A percentile compares a stretch with the other conserved stretches of the same genome.
Evolutionary conservation across 2,888 invertebrate genomes (phyloP).

Genomic region (Diaperis boleti): DNA sequence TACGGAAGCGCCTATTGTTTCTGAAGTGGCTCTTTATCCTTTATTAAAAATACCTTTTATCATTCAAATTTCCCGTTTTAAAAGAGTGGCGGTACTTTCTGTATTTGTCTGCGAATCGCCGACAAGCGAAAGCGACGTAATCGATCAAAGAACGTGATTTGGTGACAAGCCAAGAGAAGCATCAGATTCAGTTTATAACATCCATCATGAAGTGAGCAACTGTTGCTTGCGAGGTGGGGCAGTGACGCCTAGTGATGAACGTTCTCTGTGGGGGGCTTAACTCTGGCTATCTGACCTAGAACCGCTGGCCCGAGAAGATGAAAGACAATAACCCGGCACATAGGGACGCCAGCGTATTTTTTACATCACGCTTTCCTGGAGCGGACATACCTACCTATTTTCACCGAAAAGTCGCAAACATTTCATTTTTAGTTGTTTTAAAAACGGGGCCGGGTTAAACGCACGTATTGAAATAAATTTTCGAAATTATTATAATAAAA

Average conservation of each 20-base stretch:
- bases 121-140: conserved; percentile 20
- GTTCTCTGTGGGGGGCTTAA: conserved; percentile 33
- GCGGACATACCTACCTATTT: no score
- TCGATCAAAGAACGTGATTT: conserved; percentile 32
- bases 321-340: conserved; percentile 31
- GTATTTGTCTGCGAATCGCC: conserved; percentile 12
- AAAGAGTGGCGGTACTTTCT: conserved; percentile 1
- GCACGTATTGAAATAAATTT: no score
- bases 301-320: conserved; percentile 26
- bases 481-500: neutral
- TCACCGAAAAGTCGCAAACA: no score
- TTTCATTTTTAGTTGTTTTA: no score
- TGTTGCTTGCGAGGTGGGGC: conserved; percentile 32
- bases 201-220: conserved; percentile 36
- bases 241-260: conserved; percentile 31
- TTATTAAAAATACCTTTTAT: neutral
- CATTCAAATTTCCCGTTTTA: neutral
- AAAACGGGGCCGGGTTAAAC: no score
- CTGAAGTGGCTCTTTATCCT: neutral
- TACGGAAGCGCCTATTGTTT: no score
- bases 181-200: conserved; percentile 34
- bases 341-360: conserved; percentile 3
- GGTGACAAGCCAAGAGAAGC: conserved; percentile 33
- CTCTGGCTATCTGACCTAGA: conserved; percentile 31
- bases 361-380: no score